Conservation (phyloP, 2,797 vertebrate species). For the Amniataba percoides region DNA sequence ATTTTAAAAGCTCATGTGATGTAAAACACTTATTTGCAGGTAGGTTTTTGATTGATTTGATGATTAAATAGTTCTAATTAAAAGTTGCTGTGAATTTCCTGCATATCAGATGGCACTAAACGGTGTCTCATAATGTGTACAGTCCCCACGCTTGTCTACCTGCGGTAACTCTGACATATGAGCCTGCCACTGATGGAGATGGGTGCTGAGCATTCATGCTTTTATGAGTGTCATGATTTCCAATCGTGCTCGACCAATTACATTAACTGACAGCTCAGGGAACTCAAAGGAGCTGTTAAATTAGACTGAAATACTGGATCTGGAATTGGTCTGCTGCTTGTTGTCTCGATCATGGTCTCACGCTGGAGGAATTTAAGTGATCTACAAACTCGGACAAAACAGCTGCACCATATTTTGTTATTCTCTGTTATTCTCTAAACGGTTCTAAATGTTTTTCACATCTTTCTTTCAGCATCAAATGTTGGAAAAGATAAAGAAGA, state of each 20-base stretch:
- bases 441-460: conserved; percentile 2
- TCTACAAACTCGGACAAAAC: not conserved
- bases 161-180: conserved; percentile 60
- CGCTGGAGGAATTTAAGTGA: conserved; percentile 3
- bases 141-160: conserved; percentile 41
- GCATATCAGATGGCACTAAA: conserved; percentile 36
- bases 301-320: conserved; percentile 51
- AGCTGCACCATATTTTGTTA: not conserved
- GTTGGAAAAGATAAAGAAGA: not conserved
- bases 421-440: conserved; percentile 13
- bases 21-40: not conserved
- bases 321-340: conserved; percentile 31
- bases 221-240: conserved; percentile 73
- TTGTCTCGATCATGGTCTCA: conserved; percentile 19
- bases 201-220: conserved; percentile 49
- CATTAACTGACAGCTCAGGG: conserved; percentile 70
- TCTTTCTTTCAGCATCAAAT: conserved; percentile 10
- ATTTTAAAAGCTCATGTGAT: not conserved
- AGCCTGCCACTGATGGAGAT: conserved; percentile 56
- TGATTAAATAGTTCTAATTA: conserved; percentile 43
- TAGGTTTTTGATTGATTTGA: conserved; percentile 19
- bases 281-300: conserved; percentile 64
- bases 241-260: conserved; percentile 70
- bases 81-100: conserved; percentile 27
- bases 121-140: conserved; percentile 29